Conservation (phyloP, 2,113 vertebrate species). For the Rhynchomys soricoides region DNA sequence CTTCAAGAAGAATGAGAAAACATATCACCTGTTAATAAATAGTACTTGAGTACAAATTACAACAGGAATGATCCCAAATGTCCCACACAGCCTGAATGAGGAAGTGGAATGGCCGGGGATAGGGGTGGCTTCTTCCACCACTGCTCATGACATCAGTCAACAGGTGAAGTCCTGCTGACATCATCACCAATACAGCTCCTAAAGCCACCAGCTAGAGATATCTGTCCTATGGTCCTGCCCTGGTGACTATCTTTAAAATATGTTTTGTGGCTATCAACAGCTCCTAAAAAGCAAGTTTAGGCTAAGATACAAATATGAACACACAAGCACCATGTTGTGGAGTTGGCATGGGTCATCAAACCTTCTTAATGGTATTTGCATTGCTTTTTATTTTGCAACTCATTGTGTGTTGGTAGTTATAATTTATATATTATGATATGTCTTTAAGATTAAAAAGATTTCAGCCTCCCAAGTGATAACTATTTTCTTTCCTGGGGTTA, state of each 20-base stretch:
- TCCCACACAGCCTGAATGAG: background rate
- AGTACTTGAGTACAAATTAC: background rate
- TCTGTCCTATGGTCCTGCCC: background rate
- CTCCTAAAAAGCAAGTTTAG: background rate
- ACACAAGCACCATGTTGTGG: background rate
- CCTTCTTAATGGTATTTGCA: background rate
- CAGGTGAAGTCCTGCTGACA: background rate
- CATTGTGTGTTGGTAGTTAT: background rate
- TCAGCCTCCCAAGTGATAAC: background rate
- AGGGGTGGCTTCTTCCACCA: background rate
- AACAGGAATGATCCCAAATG: background rate
- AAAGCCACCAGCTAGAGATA: background rate
- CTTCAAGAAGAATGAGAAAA: slow-evolving; percentile 41
- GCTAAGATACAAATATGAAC: background rate
- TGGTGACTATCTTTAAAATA: background rate
- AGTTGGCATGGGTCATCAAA: background rate
- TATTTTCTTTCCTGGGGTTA: background rate
- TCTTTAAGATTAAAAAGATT: slow-evolving; percentile 15
- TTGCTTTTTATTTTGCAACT: slow-evolving; percentile 5
- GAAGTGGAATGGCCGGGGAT: background rate
- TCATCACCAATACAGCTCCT: background rate
- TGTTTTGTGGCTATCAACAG: background rate
- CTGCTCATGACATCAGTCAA: background rate
- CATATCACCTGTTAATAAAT: background rate
- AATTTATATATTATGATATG: slow-evolving; percentile 8